These are phyloP conservation scores for Cyclargus thomasi DNA, from an alignment of 1,140 invertebrate species.

Conservation along the genomic window DNA sequence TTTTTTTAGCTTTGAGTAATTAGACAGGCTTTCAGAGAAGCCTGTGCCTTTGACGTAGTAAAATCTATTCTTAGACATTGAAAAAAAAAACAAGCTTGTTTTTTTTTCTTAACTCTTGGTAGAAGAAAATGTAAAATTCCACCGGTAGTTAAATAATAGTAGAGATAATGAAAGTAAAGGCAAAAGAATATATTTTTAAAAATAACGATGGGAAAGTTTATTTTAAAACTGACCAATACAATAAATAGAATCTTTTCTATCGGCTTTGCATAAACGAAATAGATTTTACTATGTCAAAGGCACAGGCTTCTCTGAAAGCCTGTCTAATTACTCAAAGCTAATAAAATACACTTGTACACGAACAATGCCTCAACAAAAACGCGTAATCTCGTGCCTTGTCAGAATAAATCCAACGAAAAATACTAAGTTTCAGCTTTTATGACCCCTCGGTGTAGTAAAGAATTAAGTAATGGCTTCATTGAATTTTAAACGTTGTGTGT, in stretches of 20 bases:
- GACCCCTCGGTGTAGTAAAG: constrained; percentile 24
- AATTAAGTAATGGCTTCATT: constrained; percentile 9
- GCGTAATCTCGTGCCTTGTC: constrained; percentile 62
- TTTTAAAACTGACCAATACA: too few species aligned
- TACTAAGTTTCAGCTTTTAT: constrained; percentile 59
- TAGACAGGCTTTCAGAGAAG: neutral
- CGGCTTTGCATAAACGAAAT: too few species aligned
- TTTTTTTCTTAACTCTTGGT: too few species aligned
- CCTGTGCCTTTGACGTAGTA: neutral
- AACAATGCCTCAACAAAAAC: constrained; percentile 58
- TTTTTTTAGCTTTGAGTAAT: constrained; percentile 36
- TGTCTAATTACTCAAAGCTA: constrained; percentile 26
- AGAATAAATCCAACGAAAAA: constrained; percentile 59
- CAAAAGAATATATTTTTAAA: too few species aligned
- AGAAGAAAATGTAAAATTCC: too few species aligned
- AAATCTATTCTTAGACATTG: too few species aligned
- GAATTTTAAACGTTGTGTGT: constrained; percentile 13
- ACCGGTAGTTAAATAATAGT: too few species aligned
- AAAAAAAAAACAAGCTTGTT: neutral
- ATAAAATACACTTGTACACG: constrained; percentile 42
- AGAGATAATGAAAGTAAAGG: too few species aligned
- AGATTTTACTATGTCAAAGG: neutral
- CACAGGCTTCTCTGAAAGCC: neutral
- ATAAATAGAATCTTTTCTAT: too few species aligned
- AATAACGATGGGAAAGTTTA: too few species aligned